These are phyloP conservation scores for Aurelia aurita DNA, from an alignment of 30 jellyfish, hydroid and myxozoan genomes.

Conservation along the genomic window DNA sequence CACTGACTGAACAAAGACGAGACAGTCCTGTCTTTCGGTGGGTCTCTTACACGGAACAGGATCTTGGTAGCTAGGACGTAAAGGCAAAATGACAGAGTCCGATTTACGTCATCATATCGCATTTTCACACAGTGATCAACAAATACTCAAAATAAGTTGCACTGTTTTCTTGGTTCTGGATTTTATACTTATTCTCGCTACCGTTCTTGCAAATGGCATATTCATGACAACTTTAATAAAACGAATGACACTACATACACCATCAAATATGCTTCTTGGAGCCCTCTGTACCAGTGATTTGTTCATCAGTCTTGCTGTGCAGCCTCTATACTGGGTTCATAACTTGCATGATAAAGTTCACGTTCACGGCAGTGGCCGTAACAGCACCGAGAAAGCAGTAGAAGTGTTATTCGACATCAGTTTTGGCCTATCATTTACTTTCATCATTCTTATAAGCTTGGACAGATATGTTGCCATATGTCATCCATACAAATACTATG, in stretches of 20 bases:
- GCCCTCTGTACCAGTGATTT: conserved; percentile 34
- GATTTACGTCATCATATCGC: no score
- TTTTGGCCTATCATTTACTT: conserved; percentile 29
- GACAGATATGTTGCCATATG: conserved; percentile 49
- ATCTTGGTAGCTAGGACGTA: no score
- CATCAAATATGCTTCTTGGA: conserved; percentile 45
- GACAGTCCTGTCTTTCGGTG: no score
- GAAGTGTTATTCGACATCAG: conserved; percentile 10
- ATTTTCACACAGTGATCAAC: no score
- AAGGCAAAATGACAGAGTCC: no score
- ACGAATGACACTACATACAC: conserved; percentile 20
- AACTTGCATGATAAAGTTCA: not conserved
- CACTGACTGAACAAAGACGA: no score
- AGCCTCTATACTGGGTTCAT: conserved; percentile 11
- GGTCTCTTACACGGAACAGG: no score
- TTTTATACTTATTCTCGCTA: conserved; percentile 5
- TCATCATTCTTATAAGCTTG: conserved; percentile 22
- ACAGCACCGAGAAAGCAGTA: not conserved
- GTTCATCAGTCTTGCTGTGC: conserved; percentile 7
- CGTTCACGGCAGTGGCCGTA: not conserved
- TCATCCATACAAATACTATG: conserved; percentile 44
- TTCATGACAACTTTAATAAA: conserved; percentile 8
- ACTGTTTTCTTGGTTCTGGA: not conserved
- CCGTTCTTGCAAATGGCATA: conserved; percentile 1
- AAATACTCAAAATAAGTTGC: not conserved